Conservation (phyloP, 2,888 invertebrate genomes). For the Cantharis rufa region DNA sequence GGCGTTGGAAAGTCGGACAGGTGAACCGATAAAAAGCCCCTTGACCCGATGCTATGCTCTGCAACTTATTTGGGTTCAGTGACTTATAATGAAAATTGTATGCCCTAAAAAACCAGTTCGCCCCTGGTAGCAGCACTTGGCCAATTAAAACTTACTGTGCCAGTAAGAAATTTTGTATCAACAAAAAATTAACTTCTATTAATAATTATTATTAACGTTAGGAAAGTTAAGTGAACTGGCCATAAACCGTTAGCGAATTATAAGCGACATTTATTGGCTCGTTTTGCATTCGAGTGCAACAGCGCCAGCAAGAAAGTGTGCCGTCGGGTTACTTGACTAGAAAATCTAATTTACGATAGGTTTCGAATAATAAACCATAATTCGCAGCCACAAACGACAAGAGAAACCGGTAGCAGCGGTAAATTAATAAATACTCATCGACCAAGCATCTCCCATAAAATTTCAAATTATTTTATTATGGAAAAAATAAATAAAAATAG, state of each 20-base stretch:
- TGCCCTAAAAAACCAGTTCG: background rate
- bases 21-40: background rate
- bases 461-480: too few species aligned
- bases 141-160: background rate
- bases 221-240: background rate
- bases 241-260: background rate
- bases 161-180: background rate
- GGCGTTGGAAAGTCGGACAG: background rate
- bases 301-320: slow-evolving; percentile 7
- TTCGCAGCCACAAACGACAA: slow-evolving; percentile 5
- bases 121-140: background rate
- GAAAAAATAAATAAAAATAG: too few species aligned
- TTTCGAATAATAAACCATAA: slow-evolving; percentile 13
- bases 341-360: slow-evolving; percentile 16
- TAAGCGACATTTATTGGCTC: background rate
- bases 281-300: background rate
- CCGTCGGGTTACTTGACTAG: slow-evolving; percentile 5
- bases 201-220: background rate
- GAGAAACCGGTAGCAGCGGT: slow-evolving; percentile 3
- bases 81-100: background rate
- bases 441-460: background rate
- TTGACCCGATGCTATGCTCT: background rate
- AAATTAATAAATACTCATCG: slow-evolving; percentile 3
- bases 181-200: background rate
- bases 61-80: background rate